Percentiles rank a stretch among this genome's conserved stretches.
phyloP scores from a whole-genome alignment of 2,113 vertebrate species.

The Nothobranchius kuhntae region DNA sequence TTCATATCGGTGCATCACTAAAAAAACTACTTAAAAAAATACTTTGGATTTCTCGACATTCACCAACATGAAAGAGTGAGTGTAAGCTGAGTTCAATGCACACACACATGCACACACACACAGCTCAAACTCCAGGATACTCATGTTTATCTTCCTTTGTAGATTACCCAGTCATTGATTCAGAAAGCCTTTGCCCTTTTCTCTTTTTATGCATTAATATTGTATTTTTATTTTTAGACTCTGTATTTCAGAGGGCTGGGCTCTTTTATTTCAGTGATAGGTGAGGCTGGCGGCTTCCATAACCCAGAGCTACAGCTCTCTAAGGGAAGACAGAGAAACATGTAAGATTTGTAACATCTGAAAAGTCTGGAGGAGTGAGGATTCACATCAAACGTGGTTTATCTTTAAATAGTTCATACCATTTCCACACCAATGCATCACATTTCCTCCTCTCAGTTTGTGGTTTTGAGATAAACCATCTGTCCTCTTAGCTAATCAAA shows the following conservation, averaged over 20 bases:
- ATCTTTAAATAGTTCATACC: slow-evolving; percentile 32
- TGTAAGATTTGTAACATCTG: slow-evolving; percentile 48
- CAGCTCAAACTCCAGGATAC: neutral
- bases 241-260: slow-evolving; percentile 23
- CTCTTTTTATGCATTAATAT: neutral
- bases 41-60: neutral
- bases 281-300: slow-evolving; percentile 26
- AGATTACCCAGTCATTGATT: slow-evolving; percentile 6
- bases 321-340: slow-evolving; percentile 12
- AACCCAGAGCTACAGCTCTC: slow-evolving; percentile 43
- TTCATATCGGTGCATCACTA: no score
- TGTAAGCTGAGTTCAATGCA: slow-evolving; percentile 29
- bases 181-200: neutral
- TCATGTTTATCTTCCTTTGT: slow-evolving; percentile 12
- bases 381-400: slow-evolving; percentile 50
- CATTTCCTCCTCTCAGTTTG: slow-evolving; percentile 34
- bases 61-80: slow-evolving; percentile 3
- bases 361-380: slow-evolving; percentile 26
- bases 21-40: no score
- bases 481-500: slow-evolving; percentile 50
- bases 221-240: slow-evolving; percentile 23
- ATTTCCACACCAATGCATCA: slow-evolving; percentile 32
- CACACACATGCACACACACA: no score
- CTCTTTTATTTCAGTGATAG: slow-evolving; percentile 28
- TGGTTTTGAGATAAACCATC: slow-evolving; percentile 44